Evolutionary conservation across 2,888 invertebrate species (phyloP).

Genomic region (Hartigia nigra): DNA sequence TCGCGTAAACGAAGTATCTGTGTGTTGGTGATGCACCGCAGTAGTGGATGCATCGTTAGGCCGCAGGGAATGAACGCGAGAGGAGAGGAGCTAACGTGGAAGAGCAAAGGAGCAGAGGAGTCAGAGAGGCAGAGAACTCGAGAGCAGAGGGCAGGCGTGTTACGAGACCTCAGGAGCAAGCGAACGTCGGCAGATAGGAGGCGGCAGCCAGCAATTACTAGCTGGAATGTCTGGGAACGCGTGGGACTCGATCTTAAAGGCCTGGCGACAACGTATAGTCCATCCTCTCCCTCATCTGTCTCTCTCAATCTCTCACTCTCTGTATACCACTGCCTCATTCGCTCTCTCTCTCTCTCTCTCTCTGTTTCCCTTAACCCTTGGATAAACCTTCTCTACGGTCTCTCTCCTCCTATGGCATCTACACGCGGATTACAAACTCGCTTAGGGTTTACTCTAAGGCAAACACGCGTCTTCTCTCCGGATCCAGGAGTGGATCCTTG

Average conservation of each 20-base stretch:
- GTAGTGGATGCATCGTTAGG: neutral
- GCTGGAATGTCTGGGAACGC: conserved; percentile 62
- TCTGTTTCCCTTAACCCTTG: conserved; percentile 9
- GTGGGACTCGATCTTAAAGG: conserved; percentile 58
- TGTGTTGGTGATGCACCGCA: neutral
- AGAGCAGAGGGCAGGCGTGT: conserved; percentile 45
- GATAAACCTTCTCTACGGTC: conserved; percentile 1
- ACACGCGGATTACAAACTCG: neutral
- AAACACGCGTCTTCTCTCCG: neutral
- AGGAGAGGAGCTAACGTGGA: neutral
- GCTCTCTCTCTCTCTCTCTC: neutral
- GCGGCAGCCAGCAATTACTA: conserved; percentile 61
- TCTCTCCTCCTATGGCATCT: conserved; percentile 5
- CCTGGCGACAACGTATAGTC: conserved; percentile 26
- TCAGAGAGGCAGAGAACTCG: conserved; percentile 6
- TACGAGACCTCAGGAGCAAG: conserved; percentile 37
- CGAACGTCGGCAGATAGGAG: conserved; percentile 52
- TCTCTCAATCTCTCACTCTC: neutral
- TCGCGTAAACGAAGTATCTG: neutral
- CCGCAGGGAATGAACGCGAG: neutral
- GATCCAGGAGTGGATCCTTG: neutral
- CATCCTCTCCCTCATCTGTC: conserved; percentile 10
- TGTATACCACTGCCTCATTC: neutral
- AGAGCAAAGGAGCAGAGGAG: conserved; percentile 10
- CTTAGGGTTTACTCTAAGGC: neutral